phyloP scores from a whole-genome alignment of 2,888 invertebrate genomes.

The Doris montereyensis region DNA sequence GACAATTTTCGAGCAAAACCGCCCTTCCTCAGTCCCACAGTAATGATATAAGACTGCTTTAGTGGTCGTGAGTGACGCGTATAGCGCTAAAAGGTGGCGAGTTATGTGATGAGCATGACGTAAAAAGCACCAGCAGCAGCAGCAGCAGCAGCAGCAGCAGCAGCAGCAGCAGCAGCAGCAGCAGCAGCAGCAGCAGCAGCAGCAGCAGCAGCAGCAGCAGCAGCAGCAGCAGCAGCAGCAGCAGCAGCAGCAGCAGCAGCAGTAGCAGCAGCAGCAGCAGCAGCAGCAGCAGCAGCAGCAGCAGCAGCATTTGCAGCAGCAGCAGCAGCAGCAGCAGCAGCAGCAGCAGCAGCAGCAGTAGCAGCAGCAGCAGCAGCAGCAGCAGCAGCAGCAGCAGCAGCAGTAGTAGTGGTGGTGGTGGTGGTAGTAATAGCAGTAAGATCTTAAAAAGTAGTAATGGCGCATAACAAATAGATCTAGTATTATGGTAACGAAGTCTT shows the following conservation, averaged over 20 bases:
- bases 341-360: conserved; percentile 1
- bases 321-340: too few relatives aligned
- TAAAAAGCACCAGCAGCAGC: conserved; percentile 33
- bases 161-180: not conserved
- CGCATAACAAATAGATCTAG: not conserved
- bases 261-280: conserved; percentile 34
- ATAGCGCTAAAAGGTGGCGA: not conserved
- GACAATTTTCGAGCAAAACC: not conserved
- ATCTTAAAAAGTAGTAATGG: not conserved
- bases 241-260: conserved; percentile 35
- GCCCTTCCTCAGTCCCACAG: too few relatives aligned
- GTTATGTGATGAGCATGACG: not conserved
- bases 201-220: conserved; percentile 15
- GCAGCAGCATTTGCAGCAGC: too few relatives aligned
- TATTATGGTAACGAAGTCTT: too few relatives aligned
- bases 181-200: not conserved
- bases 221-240: conserved; percentile 29
- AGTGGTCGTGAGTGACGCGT: too few relatives aligned
- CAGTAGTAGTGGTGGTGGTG: conserved; percentile 4
- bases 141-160: conserved; percentile 37
- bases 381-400: conserved; percentile 7
- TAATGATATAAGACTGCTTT: too few relatives aligned
- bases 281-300: too few relatives aligned
- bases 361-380: conserved; percentile 1
- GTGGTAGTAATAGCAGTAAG: not conserved